Base-by-base conservation (phyloP, 2,113 vertebrate genomes). In the Salvelinus sp. region DNA sequence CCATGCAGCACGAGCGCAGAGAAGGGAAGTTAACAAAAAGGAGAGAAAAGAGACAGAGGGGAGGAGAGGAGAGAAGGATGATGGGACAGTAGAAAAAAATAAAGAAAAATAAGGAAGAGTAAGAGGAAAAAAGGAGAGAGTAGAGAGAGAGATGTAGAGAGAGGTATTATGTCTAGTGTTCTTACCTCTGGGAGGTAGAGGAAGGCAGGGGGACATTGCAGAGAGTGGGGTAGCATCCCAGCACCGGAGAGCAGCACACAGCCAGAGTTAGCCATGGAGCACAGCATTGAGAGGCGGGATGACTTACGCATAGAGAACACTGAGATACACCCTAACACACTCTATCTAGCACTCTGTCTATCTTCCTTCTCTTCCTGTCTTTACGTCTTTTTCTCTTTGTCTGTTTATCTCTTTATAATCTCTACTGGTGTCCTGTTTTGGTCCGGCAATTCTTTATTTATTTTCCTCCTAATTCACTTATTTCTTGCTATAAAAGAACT, bases 151-250 rank as follows among this genome's bases (percentile, higher is more conserved):
- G 22, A 16, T 18, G 0, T 23, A 14, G 14, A 25, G 72, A 65
- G 50, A 75, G 28, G 18, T 10, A 1, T 76, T 85, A 81, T 88
- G 85, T 88, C 47, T 75, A 44, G 47, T 6, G 83, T 23, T 85
- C 95, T 95, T 95, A 97, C 95, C 96, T 97, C 95, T 90, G 96
- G 96, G 94, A 97, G 95, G 94, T 96, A 98, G 94, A 98, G 96
- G 94, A 97, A 96, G 84, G 96, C 93, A 73, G 96, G 95, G 86
- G 96, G 94, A 87, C 96, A 96, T 86, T 96, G 95, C 87, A 96
- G 93, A 82, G 96, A 95, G 89, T 94, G 96, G 90, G 96, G 95
- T 89, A 97, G 94, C 95, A 97, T 95, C 92, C 95, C 96, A 81
- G 96, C 95, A 87, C 95, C 95, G 92, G 96, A 94, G 93, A 98